Base-by-base conservation (phyloP, 2,888 invertebrate species). In the Mylabris sibirica region DNA sequence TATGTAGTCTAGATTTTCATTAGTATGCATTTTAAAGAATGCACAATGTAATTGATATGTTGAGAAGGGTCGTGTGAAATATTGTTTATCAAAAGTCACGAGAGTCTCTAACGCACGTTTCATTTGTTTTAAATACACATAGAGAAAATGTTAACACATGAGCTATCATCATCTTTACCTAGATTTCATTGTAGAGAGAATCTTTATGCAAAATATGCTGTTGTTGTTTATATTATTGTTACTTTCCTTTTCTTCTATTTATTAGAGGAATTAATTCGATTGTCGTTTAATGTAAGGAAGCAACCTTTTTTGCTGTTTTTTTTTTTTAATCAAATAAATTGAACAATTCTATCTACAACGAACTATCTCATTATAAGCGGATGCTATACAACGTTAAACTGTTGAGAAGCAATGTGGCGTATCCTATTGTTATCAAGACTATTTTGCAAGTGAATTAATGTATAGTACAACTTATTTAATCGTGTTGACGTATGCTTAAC, bases 51-150 rank as follows among this genome's bases (percentile, higher is more conserved):
- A 68, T 68, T 68, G 68, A 68, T 61, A 68, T 59, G 65, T 65
- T 65, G 61, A 53, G 49, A 64, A 66, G 67, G 69, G 69, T 69
- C 69, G 69, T 69, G 69, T 66, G 69, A 66, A 69, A 49, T 44
- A 41, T 53, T 41, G 60, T 66, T 66, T 64, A 69, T 69, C 69
- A 66, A 63, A 69, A 66, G 69, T 69, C 66, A 68, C 68, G 68
- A 65, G 65, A 62, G 17, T 35, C 59, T 6, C 22, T 30, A 57
- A 65, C 30, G 49, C 68, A 65, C 65, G 65, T 65, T 68, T 41
- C 44, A 38, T 44, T 35, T 24, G 38, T 35, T 20, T 20, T 38
- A n/a, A n/a, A 6, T 30, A 24, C 12, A 26, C 8, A 8, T 24
- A 24, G 14, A 26, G 57, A 57, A 57, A 57, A 57, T 53, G 57